These are phyloP conservation scores for Chionoecetes opilio DNA, from an alignment of 1,140 invertebrate species.

Conservation along the genomic window DNA sequence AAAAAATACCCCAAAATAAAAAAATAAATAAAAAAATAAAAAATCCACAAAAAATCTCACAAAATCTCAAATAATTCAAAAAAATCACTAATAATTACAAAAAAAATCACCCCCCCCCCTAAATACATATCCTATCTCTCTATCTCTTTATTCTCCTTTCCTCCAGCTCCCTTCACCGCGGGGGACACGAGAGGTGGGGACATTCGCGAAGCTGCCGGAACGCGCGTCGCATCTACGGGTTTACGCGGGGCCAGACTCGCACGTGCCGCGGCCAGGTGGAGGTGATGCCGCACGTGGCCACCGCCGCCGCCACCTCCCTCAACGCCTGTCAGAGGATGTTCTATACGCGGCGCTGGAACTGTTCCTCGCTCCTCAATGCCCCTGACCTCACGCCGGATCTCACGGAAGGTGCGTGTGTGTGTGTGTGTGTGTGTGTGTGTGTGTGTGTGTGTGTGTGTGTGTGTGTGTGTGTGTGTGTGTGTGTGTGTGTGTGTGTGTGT, in stretches of 20 bases:
- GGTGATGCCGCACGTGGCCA: conserved; percentile 90
- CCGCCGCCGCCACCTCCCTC: conserved; percentile 88
- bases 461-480: not conserved
- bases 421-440: not conserved
- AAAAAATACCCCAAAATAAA: too few relatives aligned
- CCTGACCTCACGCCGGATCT: conserved; percentile 90
- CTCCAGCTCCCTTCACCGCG: conserved; percentile 64
- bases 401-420: conserved; percentile 87
- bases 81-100: too few relatives aligned
- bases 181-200: conserved; percentile 79
- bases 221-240: conserved; percentile 85
- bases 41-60: too few relatives aligned
- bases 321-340: conserved; percentile 90
- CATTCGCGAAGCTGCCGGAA: conserved; percentile 81
- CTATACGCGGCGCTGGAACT: conserved; percentile 92
- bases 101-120: not conserved
- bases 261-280: conserved; percentile 88
- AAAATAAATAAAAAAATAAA: too few relatives aligned
- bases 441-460: not conserved
- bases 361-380: conserved; percentile 89
- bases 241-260: conserved; percentile 87
- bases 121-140: not conserved
- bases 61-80: too few relatives aligned
- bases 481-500: not conserved
- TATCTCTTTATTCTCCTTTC: not conserved